phyloP scores from a whole-genome alignment of 64 coral and sea anemone genomes.

The Catalaphyllia jardinei region DNA sequence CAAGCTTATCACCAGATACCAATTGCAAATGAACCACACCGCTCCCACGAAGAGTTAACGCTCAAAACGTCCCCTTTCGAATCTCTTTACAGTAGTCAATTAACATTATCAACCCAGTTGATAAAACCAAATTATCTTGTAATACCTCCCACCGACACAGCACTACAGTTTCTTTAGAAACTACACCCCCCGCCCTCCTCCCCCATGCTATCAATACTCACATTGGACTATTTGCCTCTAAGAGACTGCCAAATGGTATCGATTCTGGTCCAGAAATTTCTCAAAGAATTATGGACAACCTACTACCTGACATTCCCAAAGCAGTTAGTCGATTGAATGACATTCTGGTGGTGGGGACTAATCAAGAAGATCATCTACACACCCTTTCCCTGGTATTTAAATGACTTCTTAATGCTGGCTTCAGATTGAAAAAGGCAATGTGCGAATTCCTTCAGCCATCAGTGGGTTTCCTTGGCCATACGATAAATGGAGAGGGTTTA shows the following conservation, averaged over 20 bases:
- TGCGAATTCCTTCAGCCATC: constrained; percentile 30
- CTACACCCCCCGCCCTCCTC: no score
- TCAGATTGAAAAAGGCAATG: constrained; percentile 26
- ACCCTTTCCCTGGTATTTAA: constrained; percentile 61
- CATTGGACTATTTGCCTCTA: constrained; percentile 51
- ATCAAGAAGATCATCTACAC: constrained; percentile 40
- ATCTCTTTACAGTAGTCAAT: no score
- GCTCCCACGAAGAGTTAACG: no score
- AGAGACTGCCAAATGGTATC: constrained; percentile 52
- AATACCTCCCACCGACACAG: no score
- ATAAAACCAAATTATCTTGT: no score
- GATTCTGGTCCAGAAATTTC: constrained; percentile 58
- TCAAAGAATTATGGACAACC: constrained; percentile 48
- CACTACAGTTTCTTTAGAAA: no score
- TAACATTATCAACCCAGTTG: neutral
- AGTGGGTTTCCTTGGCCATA: constrained; percentile 20
- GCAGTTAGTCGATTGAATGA: constrained; percentile 42
- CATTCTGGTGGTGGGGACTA: constrained; percentile 41
- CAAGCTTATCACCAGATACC: constrained; percentile 70
- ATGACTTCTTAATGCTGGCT: constrained; percentile 23
- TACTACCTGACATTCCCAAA: constrained; percentile 42
- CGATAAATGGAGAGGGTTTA: constrained; percentile 31
- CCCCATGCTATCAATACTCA: constrained; percentile 69
- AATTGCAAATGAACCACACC: constrained; percentile 19
- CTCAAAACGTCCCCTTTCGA: no score